Conservation (phyloP, 2,797 vertebrate species). For the Brachyalestes nurse region DNA sequence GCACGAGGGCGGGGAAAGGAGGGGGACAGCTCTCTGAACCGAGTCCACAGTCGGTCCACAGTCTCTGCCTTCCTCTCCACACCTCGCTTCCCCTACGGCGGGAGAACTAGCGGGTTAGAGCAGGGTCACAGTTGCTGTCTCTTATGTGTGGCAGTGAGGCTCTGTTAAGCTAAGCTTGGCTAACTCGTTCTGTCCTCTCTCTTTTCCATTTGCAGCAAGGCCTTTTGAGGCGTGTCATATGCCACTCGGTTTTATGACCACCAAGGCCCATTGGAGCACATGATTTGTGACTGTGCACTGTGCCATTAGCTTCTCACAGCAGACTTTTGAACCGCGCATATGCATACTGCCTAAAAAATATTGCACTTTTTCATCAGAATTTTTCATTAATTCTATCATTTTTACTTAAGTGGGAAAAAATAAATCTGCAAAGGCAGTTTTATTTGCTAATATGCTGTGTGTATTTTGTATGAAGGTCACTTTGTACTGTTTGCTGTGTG, state of each 20-base stretch:
- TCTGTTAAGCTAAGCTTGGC: conserved; percentile 20
- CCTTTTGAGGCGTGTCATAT: conserved; percentile 11
- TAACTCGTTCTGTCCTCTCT: conserved; percentile 4
- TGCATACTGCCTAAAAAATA: background rate
- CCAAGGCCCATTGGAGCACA: background rate
- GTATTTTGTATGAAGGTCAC: no score
- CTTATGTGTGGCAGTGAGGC: conserved; percentile 3
- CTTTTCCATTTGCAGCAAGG: background rate
- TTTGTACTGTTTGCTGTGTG: no score
- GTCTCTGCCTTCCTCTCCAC: conserved; percentile 32
- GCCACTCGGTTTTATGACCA: conserved; percentile 13
- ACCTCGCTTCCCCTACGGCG: conserved; percentile 12
- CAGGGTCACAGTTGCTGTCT: conserved; percentile 46
- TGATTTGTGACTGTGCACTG: background rate
- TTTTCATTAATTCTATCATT: background rate
- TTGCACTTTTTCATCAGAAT: background rate
- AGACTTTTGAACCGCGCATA: conserved; percentile 3
- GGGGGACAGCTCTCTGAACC: conserved; percentile 37
- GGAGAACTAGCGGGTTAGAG: conserved; percentile 30
- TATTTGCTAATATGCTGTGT: no score
- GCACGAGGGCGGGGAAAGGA: conserved; percentile 8
- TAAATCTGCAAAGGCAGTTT: no score
- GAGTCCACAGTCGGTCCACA: conserved; percentile 29
- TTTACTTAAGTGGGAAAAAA: no score
- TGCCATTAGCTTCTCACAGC: background rate